Percentiles rank a stretch among this genome's conserved stretches.
These are phyloP conservation scores for Castor canadensis DNA, from an alignment of 2,113 vertebrate genomes.

Conservation along the genomic window DNA sequence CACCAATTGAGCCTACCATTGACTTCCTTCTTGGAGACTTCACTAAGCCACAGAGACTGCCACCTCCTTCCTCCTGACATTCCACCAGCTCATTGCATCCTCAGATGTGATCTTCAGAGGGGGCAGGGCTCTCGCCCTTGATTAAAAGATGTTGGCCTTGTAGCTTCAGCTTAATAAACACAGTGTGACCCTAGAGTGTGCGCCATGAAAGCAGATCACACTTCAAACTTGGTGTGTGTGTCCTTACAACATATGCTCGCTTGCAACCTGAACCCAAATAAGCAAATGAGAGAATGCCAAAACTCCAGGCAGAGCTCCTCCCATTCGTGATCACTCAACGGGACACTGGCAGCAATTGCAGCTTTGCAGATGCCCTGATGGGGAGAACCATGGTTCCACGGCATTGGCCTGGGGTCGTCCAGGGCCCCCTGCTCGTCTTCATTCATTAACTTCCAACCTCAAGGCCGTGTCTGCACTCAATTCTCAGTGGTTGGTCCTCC, in stretches of 20 bases:
- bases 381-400: not conserved
- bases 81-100: accelerated
- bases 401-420: no score
- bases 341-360: not conserved
- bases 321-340: accelerated
- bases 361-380: no score
- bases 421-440: not conserved
- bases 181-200: not conserved
- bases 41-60: not conserved
- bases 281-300: not conserved
- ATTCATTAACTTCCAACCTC: not conserved
- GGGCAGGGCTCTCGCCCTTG: not conserved
- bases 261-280: not conserved
- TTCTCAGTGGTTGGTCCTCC: not conserved
- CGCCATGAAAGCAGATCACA: not conserved
- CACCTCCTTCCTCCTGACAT: not conserved
- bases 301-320: accelerated
- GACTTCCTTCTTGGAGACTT: accelerated
- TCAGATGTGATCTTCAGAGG: accelerated
- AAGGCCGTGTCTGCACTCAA: accelerated
- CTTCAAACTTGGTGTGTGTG: not conserved
- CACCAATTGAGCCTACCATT: not conserved
- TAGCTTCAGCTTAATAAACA: no score
- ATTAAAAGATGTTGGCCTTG: not conserved
- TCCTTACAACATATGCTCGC: not conserved